Base-by-base conservation (phyloP, 2,888 invertebrate genomes). In the Lasioglossum figueresi region DNA sequence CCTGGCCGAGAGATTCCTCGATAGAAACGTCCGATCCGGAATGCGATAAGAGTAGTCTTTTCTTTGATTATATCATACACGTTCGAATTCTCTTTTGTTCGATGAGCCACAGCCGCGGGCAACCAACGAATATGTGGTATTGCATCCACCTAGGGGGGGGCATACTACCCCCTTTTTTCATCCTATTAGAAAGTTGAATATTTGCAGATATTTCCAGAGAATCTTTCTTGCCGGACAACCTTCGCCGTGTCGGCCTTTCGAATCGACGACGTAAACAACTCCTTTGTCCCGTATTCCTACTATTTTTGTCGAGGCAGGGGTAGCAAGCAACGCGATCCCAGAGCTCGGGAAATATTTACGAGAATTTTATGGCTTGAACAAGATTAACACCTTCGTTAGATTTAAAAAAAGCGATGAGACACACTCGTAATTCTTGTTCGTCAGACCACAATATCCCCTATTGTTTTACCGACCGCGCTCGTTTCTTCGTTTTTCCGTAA, bases 361-460 rank as follows among this genome's bases (percentile, higher is more conserved):
- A 48, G 34, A 43, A 68, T 70, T 78, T 78, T 77, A 77, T 52
- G 70, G 40, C 77, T 70, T 37, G 70, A 70, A 70, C 68, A 52
- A 77, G 77, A 77, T 77, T 77, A 77, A 56, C 70, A 70, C 77
- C 52, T 70, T 70, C 52, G 70, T 48, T 68, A 48, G 52, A 45
- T 77, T 77, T 77, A 77, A 77, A 77, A 77, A 77, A 77, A 77
- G 70, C 77, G 77, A 70, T 52, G 77, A 70, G 68, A 48, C 70
- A 37, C 1, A 37, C 37, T 31, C 63, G 63, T 63, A 63, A 31
- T 63, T 31, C 31, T 8, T 63, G 63, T 63, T 63, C 63, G 63
- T 63, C 63, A 2, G 31, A 31, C 63, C 63, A 19, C 63, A 31
- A 63, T 31, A 31, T 63, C 19, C 19, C 63, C 31, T 63, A 31